phyloP scores from a whole-genome alignment of 2,888 invertebrate genomes.

The Candidula unifasciata region DNA sequence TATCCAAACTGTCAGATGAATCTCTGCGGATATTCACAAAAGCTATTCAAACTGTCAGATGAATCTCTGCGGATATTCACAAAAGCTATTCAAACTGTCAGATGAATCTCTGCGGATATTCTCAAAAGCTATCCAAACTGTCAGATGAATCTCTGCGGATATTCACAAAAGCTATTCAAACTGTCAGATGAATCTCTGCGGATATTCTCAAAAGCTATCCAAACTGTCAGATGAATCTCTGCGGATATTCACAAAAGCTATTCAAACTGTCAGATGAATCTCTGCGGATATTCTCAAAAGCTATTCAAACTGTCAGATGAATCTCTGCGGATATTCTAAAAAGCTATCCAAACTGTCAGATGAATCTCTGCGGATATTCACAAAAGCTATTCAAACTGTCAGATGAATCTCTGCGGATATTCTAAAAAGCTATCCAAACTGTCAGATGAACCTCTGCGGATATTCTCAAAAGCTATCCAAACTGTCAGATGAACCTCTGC shows the following conservation, averaged over 20 bases:
- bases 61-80: slow-evolving; percentile 68
- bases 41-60: slow-evolving; percentile 70
- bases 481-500: slow-evolving; percentile 75
- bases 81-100: slow-evolving; percentile 67
- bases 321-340: slow-evolving; percentile 65
- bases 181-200: slow-evolving; percentile 74
- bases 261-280: slow-evolving; percentile 73
- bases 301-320: slow-evolving; percentile 72
- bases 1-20: slow-evolving; percentile 72
- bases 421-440: slow-evolving; percentile 63
- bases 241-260: slow-evolving; percentile 46
- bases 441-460: slow-evolving; percentile 73
- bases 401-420: slow-evolving; percentile 72
- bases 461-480: slow-evolving; percentile 50
- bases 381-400: slow-evolving; percentile 64
- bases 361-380: slow-evolving; percentile 69
- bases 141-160: slow-evolving; percentile 73
- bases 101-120: slow-evolving; percentile 71
- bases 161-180: slow-evolving; percentile 57
- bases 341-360: slow-evolving; percentile 69
- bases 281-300: slow-evolving; percentile 60
- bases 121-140: slow-evolving; percentile 64
- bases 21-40: slow-evolving; percentile 62
- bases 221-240: slow-evolving; percentile 76
- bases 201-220: slow-evolving; percentile 8